Evolutionary conservation across 2,888 invertebrate species (phyloP), one percentile per base, ranked within the genome.

Genomic region (Oscheius sp.): DNA sequence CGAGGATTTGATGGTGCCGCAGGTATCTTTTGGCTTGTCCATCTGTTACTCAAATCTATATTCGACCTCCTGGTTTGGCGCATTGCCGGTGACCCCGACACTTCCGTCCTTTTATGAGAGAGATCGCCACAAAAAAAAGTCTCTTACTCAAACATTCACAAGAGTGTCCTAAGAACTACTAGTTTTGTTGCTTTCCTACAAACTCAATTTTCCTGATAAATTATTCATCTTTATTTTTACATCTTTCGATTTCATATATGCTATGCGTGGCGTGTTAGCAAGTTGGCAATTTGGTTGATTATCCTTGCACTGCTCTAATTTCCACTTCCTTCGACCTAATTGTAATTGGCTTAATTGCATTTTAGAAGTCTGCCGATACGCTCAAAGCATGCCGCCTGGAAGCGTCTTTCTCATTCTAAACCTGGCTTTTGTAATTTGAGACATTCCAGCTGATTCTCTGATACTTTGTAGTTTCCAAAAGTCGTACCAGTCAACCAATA

Each of bases 311-410:
- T n/a, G n/a, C n/a, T n/a, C 55, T 55, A 55, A 55, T 55, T 33
- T 34, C 20, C 34, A n/a, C 34, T 25, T n/a, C 34, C 55, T 55
- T 55, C 55, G 34, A 34, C 45, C 61, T 61, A 61, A 61, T 61
- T 61, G 61, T 61, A 61, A 61, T 61, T 61, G 61, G 45, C 25
- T 61, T 61, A 27, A n/a, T n/a, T n/a, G n/a, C n/a, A 45, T 12
- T 10, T 45, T 12, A 42, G 61, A 61, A 45, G 42, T 42, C 29
- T 45, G 61, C 42, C 15, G 27, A 29, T 29, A 42, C 29, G 27
- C 45, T 61, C 61, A 61, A 61, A 61, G 61, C 61, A 27, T 23
- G 45, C 61, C 45, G 45, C 23, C 55, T 29, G 61, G 61, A 61
- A 61, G 42, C 61, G 42, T 45, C 27, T 20, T 25, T 12, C 20